A percentile compares a stretch with the other conserved stretches of the same genome.
These are phyloP conservation scores for Drosophila quadrilineata DNA, from an alignment of 1,140 invertebrate genomes.

Conservation along the genomic window DNA sequence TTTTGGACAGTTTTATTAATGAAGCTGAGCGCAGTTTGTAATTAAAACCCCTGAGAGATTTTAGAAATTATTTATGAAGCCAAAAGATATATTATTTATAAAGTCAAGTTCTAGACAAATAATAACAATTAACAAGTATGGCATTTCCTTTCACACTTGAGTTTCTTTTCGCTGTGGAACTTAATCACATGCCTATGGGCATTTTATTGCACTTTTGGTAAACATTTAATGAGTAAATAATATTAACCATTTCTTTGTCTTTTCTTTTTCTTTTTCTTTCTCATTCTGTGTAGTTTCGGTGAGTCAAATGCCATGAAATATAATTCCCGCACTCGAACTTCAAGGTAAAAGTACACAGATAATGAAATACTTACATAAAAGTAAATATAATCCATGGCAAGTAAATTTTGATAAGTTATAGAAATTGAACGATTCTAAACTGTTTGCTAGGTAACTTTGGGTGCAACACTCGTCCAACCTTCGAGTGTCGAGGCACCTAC, in stretches of 20 bases:
- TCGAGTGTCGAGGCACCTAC: constrained; percentile 36
- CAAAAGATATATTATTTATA: background rate
- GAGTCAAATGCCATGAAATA: constrained; percentile 33
- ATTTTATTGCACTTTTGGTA: constrained; percentile 12
- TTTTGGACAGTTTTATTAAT: too few species aligned
- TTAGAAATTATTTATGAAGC: background rate
- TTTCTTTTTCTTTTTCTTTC: constrained; percentile 23
- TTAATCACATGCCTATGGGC: constrained; percentile 23
- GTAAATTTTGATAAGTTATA: too few species aligned
- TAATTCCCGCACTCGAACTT: too few species aligned
- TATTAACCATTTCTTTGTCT: constrained; percentile 9
- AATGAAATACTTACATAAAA: too few species aligned
- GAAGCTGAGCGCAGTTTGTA: too few species aligned
- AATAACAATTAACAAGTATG: constrained; percentile 5
- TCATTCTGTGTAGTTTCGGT: constrained; percentile 68
- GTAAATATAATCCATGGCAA: too few species aligned
- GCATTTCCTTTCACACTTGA: constrained; percentile 33
- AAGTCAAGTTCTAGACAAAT: background rate
- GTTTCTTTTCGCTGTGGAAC: constrained; percentile 14
- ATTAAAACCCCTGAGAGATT: too few species aligned
- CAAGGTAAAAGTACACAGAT: too few species aligned
- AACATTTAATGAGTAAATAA: constrained; percentile 11
- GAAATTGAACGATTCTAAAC: too few species aligned
- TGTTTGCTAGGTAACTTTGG: constrained; percentile 14
- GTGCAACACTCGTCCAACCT: background rate